These are phyloP conservation scores for Thrips palmi DNA, from an alignment of 1,140 invertebrate species.

Conservation along the genomic window DNA sequence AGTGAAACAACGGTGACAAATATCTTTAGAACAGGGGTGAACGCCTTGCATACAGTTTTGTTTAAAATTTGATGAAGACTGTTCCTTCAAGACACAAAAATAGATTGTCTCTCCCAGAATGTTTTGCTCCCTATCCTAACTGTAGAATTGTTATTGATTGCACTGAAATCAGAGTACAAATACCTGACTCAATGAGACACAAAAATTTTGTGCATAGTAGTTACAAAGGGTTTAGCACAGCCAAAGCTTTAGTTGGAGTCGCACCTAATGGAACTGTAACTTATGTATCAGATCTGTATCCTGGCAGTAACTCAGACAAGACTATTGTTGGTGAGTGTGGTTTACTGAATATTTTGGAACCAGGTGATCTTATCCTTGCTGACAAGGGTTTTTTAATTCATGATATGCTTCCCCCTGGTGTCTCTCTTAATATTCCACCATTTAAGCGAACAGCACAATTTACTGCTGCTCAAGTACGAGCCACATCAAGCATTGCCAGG, in stretches of 20 bases:
- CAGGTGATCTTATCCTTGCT: slow-evolving; percentile 6
- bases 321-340: slow-evolving; percentile 11
- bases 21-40: neutral
- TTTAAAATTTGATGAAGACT: neutral
- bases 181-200: slow-evolving; percentile 5
- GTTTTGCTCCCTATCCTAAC: slow-evolving; percentile 1
- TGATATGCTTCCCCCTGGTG: neutral
- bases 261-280: slow-evolving; percentile 11
- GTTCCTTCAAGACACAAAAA: slow-evolving; percentile 4
- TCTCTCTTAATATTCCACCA: slow-evolving; percentile 5
- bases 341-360: neutral
- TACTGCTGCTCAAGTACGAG: neutral
- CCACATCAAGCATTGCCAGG: slow-evolving; percentile 2
- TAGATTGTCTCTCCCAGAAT: neutral
- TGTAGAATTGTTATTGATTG: slow-evolving; percentile 11
- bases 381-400: slow-evolving; percentile 9
- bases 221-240: slow-evolving; percentile 13
- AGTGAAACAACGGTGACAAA: neutral
- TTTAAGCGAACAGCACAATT: slow-evolving; percentile 5
- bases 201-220: slow-evolving; percentile 8
- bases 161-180: slow-evolving; percentile 7
- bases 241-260: slow-evolving; percentile 12
- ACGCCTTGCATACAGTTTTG: neutral
- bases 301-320: slow-evolving; percentile 13
- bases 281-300: slow-evolving; percentile 11